Evolutionary conservation across 2,888 invertebrate genomes (phyloP), one percentile per base, ranked within the genome.

Genomic region (Ypsolopha sequella): DNA sequence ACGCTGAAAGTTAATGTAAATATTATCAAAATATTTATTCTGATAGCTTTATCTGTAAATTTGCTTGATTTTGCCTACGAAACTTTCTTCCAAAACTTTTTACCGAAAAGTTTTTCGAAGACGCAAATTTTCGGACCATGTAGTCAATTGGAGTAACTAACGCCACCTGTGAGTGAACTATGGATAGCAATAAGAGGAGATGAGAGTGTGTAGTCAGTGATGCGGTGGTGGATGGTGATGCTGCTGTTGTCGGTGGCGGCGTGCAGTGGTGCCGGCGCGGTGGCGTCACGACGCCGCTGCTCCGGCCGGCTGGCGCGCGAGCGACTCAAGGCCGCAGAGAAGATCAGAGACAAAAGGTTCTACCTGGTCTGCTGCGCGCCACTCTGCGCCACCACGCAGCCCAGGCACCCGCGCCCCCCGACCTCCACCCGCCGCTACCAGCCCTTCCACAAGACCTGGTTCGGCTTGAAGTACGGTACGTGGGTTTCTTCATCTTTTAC

Each of bases 311-410:
- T 80, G 14, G 86, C 86, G n/a, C 59, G 79, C 35, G 85, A 85
- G 55, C 56, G 86, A 14, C 62, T 85, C 24, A 86, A 86, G 54
- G 85, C 86, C 0, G 85, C 84, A 0, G 85, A 85, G 58, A 86
- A 86, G 64, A 72, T 85, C 55, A 61, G 85, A 7, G 84, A 85
- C 52, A 85, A 84, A 62, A 65, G 85, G 57, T 84, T 73, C 64
- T 84, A 72, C 58, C 63, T 75, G 33, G 58, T 81, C 36, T 84
- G 84, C 66, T 86, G 86, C 54, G 59, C 76, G 0, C 65, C 79
- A 0, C 54, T 73, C 0, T 85, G 85, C 55, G 63, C 67, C n/a
- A 58, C 66, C 0, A 57, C 60, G 1, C 67, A 54, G 45, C 55
- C 68, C 47, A 60, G 75, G 41, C 66, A 67, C 46, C 69, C 70